Percentiles rank a stretch among this genome's conserved stretches.
These are phyloP conservation scores for Florisuga fusca DNA, from an alignment of 2,797 vertebrate species.

Conservation along the genomic window DNA sequence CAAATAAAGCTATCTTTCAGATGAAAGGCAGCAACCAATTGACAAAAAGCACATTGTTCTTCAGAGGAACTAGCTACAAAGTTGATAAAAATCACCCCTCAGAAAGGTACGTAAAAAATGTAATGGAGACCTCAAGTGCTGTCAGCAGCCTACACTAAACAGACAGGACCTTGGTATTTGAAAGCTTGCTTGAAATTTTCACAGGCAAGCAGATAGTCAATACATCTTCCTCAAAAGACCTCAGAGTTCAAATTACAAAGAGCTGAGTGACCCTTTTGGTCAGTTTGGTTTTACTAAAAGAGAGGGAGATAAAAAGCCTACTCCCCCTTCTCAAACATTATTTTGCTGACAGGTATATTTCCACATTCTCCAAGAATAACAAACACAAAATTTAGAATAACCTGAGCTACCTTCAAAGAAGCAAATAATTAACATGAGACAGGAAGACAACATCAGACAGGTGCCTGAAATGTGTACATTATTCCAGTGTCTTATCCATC, in stretches of 20 bases:
- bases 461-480: neutral
- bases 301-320: neutral
- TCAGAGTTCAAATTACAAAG: neutral
- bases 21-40: neutral
- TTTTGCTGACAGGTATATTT: neutral
- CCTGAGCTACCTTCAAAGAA: neutral
- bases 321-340: neutral
- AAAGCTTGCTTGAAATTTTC: neutral
- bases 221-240: neutral
- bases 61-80: neutral
- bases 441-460: neutral
- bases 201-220: neutral
- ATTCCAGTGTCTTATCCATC: neutral
- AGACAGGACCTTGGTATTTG: neutral
- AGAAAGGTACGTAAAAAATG: neutral
- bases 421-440: neutral
- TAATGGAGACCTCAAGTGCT: neutral
- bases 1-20: constrained; percentile 2
- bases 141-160: neutral
- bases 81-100: neutral
- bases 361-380: neutral
- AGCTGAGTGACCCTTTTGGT: neutral
- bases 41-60: neutral
- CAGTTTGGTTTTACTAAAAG: neutral
- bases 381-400: neutral